phyloP scores from a whole-genome alignment of 2,888 invertebrate species.

The Neoascia interrupta region DNA sequence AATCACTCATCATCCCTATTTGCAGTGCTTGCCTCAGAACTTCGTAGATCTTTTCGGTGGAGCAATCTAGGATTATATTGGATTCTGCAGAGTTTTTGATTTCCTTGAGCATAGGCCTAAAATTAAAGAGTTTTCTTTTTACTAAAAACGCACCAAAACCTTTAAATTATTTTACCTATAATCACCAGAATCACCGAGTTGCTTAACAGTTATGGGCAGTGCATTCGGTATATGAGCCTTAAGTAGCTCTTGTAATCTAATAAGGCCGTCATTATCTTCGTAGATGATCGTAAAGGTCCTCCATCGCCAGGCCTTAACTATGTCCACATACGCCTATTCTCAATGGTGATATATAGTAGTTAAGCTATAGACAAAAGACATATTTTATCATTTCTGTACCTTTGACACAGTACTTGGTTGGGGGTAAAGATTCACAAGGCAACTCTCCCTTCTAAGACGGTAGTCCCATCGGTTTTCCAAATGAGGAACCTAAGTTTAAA shows the following conservation, averaged over 20 bases:
- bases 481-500: slow-evolving; percentile 88
- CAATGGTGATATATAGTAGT: too few species aligned
- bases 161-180: slow-evolving; percentile 84
- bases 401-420: slow-evolving; percentile 92
- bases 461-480: slow-evolving; percentile 97
- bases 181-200: slow-evolving; percentile 90
- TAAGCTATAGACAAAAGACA: too few species aligned
- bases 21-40: slow-evolving; percentile 96
- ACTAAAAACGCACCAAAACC: neutral
- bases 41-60: slow-evolving; percentile 90
- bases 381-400: slow-evolving; percentile 80
- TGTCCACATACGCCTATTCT: slow-evolving; percentile 91
- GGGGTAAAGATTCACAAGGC: slow-evolving; percentile 95
- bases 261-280: slow-evolving; percentile 95
- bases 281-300: slow-evolving; percentile 97
- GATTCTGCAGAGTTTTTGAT: slow-evolving; percentile 95
- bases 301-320: slow-evolving; percentile 95
- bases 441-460: slow-evolving; percentile 89
- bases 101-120: slow-evolving; percentile 92
- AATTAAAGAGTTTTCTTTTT: neutral
- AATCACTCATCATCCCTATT: slow-evolving; percentile 98
- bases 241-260: slow-evolving; percentile 91
- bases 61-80: slow-evolving; percentile 94
- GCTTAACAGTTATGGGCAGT: slow-evolving; percentile 90
- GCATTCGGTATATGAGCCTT: slow-evolving; percentile 93